Base-by-base conservation (phyloP, 2,888 invertebrate genomes). In the Boloria euphrosyne region DNA sequence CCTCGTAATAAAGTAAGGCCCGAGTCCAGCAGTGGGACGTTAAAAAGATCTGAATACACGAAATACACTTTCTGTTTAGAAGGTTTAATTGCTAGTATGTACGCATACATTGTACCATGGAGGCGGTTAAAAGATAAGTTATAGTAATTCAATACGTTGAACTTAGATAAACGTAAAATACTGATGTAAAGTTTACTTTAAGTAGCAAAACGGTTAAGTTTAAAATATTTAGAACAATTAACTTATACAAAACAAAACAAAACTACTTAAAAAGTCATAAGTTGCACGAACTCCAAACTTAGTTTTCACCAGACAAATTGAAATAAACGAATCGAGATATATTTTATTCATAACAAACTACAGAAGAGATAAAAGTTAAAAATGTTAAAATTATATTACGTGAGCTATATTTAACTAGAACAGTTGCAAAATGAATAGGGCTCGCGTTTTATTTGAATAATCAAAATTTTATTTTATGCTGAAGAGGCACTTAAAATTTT, bases 401-500 rank as follows among this genome's bases (percentile, higher is more conserved):
- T 18, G 22, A 57, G 14, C 44, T 57, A 2, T 46, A 44, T 46
- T 57, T 57, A 57, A 44, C 18, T 44, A 38, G 44, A 57, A 44
- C 55, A 57, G 44, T 44, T 57, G 22, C 55, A 46, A n/a, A 50
- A 63, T 63, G 55, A 63, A 55, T 57, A 14, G 38, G 55, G 13
- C 22, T 38, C 55, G 16, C 22, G 5, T 61, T 67, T 65, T 67
- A 67, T 67, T 55, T 55, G 51, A 27, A 46, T 64, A 60, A 64
- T 64, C 18, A 64, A 67, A 51, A 51, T 50, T 31, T 60, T 59
- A 52, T 54, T 55, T 67, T 61, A 67, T 46, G 52, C 43, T 31
- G 43, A 17, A 43, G 46, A 43, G 58, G 60, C 17, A n/a, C 67
- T 67, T 57, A 61, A 61, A 47, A 38, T 31, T 65, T 60, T 64